phyloP scores from a whole-genome alignment of 2,797 vertebrate species.

The Hoplostethus mediterraneus region DNA sequence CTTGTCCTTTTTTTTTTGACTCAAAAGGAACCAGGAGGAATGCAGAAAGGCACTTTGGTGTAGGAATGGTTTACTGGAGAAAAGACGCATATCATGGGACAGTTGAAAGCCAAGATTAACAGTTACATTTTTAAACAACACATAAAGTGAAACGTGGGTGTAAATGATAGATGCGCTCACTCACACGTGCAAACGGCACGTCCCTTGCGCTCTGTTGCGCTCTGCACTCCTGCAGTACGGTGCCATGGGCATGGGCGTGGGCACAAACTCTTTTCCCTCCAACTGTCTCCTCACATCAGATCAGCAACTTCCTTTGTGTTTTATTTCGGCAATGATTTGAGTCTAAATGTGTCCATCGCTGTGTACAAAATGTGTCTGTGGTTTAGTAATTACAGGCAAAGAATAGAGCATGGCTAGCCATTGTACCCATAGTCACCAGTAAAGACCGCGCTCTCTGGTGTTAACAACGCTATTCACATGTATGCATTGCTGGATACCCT shows the following conservation, averaged over 20 bases:
- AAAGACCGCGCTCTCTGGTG: not conserved
- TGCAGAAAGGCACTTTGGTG: not conserved
- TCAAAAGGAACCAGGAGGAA: conserved; percentile 4
- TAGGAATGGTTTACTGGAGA: not conserved
- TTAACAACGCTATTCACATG: not conserved
- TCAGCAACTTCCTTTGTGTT: conserved; percentile 29
- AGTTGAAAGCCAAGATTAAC: not conserved
- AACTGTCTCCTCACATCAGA: conserved; percentile 30
- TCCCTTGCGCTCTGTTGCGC: conserved; percentile 26
- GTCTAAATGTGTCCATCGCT: conserved; percentile 33
- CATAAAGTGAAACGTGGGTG: conserved; percentile 8
- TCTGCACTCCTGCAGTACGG: conserved; percentile 25
- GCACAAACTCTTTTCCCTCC: conserved; percentile 39
- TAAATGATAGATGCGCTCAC: conserved; percentile 13
- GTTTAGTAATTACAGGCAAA: conserved; percentile 1
- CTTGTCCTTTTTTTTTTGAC: conserved; percentile 2
- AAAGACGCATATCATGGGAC: not conserved
- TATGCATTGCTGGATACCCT: too few species aligned
- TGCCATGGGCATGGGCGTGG: conserved; percentile 48
- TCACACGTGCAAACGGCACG: conserved; percentile 23
- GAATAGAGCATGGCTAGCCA: not conserved
- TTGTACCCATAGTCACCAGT: conserved; percentile 1
- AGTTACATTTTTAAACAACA: not conserved
- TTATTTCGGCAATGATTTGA: conserved; percentile 39
- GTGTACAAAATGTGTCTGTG: conserved; percentile 23